Evolutionary conservation across 2,113 vertebrate species (phyloP), one percentile per base, ranked within the genome.

Genomic region (Callipepla squamata): DNA sequence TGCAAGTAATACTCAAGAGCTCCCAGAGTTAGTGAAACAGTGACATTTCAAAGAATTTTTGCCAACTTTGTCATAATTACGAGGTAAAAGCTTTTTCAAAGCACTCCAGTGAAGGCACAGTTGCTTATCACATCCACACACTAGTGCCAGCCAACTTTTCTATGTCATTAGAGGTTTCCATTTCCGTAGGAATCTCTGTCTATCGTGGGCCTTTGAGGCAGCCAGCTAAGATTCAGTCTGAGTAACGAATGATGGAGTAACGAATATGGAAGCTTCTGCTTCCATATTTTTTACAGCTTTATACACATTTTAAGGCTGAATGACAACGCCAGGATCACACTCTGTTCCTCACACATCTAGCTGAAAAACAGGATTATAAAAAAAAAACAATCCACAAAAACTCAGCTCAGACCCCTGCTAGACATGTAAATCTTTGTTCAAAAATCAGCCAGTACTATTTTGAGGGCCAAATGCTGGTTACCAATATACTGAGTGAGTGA

Each of bases 201-300:
- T 80, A 75, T 59, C 87, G 36, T 22, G 67, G 45, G 36, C 4
- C 36, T 74, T 25, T 2, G 5, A 87, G 58, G 50, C 55, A 91
- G 92, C 78, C 92, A 95, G 55, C 84, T 74, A 70, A 72, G 79
- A 80, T 85, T 92, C 81, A 44, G 61, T 15, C 75, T 91, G 87
- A 22, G 22, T 87, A 92, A 93, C 1, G 4, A 69, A 89, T 95
- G 95, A 96, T 92, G 80, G n/a, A n/a, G n/a, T n/a, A n/a, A n/a
- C n/a, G n/a, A n/a, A n/a, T n/a, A n/a, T n/a, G 47, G 59, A 91
- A 87, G 59, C 50, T 85, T 34, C 57, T 63, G 34, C 89, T 89
- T 89, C 89, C 81, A 77, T 51, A 2, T 51, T 94, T 92, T 91
- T 90, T 82, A 47, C 67, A 74, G 20, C n/a, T 80, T 1, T 23